Evolutionary conservation across 2,113 vertebrate species (phyloP).

Genomic region (Tricholaema leucomelas): DNA sequence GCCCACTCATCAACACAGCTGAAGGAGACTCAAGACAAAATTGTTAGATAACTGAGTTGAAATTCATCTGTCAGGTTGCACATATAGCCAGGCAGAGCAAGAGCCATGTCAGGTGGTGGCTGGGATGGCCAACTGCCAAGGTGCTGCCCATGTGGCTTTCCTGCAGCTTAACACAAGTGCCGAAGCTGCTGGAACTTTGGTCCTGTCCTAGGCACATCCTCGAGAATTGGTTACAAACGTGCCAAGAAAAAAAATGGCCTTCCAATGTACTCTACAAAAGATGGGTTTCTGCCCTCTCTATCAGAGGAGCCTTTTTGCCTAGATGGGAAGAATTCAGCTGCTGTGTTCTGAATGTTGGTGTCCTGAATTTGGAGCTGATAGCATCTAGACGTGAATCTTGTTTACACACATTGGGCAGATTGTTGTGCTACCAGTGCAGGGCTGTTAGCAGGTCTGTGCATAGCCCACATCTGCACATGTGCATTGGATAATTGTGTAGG

Average conservation of each 20-base stretch:
- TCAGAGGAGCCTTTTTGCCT: background rate
- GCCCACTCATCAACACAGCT: background rate
- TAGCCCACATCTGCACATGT: background rate
- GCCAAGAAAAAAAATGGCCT: background rate
- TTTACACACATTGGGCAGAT: background rate
- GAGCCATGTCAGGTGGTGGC: background rate
- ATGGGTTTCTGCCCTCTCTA: background rate
- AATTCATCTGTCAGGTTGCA: background rate
- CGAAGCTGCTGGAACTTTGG: background rate
- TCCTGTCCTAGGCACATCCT: background rate
- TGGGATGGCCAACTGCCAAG: background rate
- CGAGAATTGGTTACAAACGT: background rate
- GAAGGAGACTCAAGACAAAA: background rate
- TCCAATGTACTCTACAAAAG: background rate
- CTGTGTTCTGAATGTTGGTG: background rate
- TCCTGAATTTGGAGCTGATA: background rate
- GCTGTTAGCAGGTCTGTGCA: background rate
- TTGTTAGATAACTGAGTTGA: background rate
- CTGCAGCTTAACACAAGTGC: background rate
- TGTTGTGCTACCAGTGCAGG: accelerated
- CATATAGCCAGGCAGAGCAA: background rate
- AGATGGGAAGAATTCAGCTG: background rate
- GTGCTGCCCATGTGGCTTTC: background rate
- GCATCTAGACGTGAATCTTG: background rate
- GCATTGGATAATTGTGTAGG: background rate